Evolutionary conservation across 2,113 vertebrate genomes (phyloP), one percentile per base, ranked within the genome.

Genomic region (Podarcis raffonei): DNA sequence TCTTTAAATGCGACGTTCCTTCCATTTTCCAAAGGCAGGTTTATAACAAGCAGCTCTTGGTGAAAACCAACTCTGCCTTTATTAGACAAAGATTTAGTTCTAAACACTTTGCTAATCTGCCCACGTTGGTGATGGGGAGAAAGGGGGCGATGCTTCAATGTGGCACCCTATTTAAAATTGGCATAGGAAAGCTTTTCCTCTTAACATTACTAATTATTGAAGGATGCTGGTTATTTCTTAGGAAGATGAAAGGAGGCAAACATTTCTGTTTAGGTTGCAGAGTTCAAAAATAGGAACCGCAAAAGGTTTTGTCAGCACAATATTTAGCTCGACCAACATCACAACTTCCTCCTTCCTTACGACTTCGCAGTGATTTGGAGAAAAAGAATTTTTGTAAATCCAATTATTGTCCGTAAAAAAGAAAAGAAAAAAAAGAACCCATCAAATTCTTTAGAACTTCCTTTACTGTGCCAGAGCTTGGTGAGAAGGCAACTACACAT

Each of bases 21-120:
- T 92, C 91, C 93, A 93, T 96, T 96, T 93, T 91, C 96, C 84
- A 69, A 90, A 81, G 91, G 89, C 93, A 86, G 92, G 79, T 18
- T 92, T 95, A 76, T 62, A 94, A 93, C 87, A 89, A 72, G 94
- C 92, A 81, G 95, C 92, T 96, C 93, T 94, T 94, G 93, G 90
- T 87, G 94, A 93, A 94, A 93, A 94, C 85, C 95, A 92, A 85
- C 95, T 81, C 90, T 86, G 93, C 87, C 85, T 94, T 95, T 92
- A 95, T 96, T 80, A 94, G 96, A 93, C 94, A 94, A 93, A 95
- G 96, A 96, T 96, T 96, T 95, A 95, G 92, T 94, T 91, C 95
- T 68, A 90, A 95, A 91, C 83, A 83, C 93, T 94, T 93, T 39
- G 85, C 92, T 94, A 88, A 94, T 92, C 89, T 93, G 91, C 90